Base-by-base conservation (phyloP, 1,140 invertebrate species). In the Pseudachorutes palmiensis region DNA sequence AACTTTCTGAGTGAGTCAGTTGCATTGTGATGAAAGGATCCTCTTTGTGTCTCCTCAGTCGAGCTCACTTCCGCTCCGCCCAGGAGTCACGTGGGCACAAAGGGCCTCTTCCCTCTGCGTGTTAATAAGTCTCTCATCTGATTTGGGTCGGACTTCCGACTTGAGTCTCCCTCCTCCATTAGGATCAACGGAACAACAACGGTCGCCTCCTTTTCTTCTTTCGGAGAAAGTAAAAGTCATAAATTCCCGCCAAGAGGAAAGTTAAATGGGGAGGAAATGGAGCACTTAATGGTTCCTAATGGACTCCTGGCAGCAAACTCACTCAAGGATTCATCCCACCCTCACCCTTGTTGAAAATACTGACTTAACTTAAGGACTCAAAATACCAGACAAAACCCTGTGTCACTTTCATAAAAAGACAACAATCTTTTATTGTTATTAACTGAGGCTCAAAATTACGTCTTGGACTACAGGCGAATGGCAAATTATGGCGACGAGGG, bases 211-310 rank as follows among this genome's bases (percentile, higher is more conserved):
- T 32, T 24, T 48, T 48, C n/a, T 41, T 14, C 12, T 61, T 12
- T 30, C 9, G 28, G 55, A 22, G 5, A 61, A 61, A 61, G 59
- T 16, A 45, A 63, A 63, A 24, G 61, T 16, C 61, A 26, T 63
- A 41, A 63, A 45, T 63, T 19, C 5, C 61, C 16, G 14, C 41
- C 22, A 45, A 2, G n/a, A 12, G 29, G n/a, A 30, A 12, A 16
- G 29, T 59, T 64, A 26, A 65, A 65, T 31, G 55, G 2, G 24
- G 49, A 55, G 64, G 26, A 65, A 64, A 64, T 48, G 33, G 62
- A 45, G 48, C 48, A 55, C 51, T 55, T 55, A 55, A 55, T 55
- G 12, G 14, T 31, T 29, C 57, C 48, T 49, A 49, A 49, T 64
- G 36, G 62, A 28, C 28, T 55, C 60, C n/a, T 33, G 22, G 30